phyloP scores from a whole-genome alignment of 1,140 invertebrate genomes.

The Sitodiplosis mosellana region DNA sequence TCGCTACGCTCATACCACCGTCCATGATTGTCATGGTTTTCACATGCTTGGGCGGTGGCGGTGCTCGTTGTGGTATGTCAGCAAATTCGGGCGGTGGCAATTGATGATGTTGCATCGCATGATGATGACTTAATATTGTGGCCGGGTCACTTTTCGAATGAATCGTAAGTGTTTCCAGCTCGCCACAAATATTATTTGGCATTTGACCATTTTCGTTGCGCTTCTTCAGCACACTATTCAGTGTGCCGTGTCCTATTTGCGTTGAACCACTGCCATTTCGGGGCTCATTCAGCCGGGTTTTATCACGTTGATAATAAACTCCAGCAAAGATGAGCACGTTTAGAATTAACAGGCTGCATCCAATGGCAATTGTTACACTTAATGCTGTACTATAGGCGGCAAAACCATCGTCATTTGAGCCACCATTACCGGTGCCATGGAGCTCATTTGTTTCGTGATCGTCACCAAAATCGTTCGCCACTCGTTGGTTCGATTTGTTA shows the following conservation, averaged over 20 bases:
- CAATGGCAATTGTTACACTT: conserved; percentile 74
- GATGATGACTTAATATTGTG: conserved; percentile 43
- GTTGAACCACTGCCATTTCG: conserved; percentile 22
- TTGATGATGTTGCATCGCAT: conserved; percentile 52
- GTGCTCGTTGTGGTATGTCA: conserved; percentile 48
- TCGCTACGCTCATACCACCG: conserved; percentile 30
- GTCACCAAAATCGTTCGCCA: conserved; percentile 11
- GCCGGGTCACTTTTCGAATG: conserved; percentile 45
- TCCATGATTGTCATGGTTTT: conserved; percentile 39
- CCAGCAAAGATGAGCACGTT: conserved; percentile 75
- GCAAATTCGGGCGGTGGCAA: conserved; percentile 59
- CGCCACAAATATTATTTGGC: conserved; percentile 66
- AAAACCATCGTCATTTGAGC: conserved; percentile 62
- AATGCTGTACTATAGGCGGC: conserved; percentile 65
- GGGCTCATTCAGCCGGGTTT: conserved; percentile 46
- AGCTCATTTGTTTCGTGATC: conserved; percentile 23
- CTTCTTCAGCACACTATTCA: conserved; percentile 40
- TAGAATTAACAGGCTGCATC: conserved; percentile 65
- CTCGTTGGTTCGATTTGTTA: conserved; percentile 12
- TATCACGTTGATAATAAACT: conserved; percentile 73
- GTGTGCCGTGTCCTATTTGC: conserved; percentile 17
- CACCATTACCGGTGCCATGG: conserved; percentile 27
- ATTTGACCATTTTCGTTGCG: conserved; percentile 64
- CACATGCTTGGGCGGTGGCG: conserved; percentile 51
- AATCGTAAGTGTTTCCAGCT: conserved; percentile 46